Percentiles rank a stretch among this genome's conserved stretches.
Evolutionary conservation across 2,888 invertebrate species (phyloP).

Genomic region (Cynaeus angustus): DNA sequence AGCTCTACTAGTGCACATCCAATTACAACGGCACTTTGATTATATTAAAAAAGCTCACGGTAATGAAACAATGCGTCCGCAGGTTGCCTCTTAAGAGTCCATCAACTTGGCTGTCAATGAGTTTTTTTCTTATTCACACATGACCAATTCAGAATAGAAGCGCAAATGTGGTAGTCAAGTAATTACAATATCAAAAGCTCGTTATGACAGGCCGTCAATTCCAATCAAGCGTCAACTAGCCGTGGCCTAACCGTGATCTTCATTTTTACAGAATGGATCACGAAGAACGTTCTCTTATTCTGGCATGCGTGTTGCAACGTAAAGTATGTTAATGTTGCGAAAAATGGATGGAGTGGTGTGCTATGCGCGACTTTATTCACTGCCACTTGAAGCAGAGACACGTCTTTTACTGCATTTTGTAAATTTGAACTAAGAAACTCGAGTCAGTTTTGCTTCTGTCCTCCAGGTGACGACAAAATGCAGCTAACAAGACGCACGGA

Average conservation of each 20-base stretch:
- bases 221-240: constrained; percentile 58
- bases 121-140: constrained; percentile 53
- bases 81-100: constrained; percentile 46
- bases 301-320: constrained; percentile 59
- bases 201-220: constrained; percentile 62
- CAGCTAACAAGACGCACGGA: no score
- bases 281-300: constrained; percentile 57
- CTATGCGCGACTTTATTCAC: constrained; percentile 26
- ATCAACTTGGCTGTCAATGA: constrained; percentile 49
- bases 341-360: constrained; percentile 25
- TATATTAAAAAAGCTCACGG: constrained; percentile 46
- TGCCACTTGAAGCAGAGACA: background rate
- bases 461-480: no score
- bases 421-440: no score
- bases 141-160: constrained; percentile 50
- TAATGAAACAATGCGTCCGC: constrained; percentile 47
- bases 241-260: constrained; percentile 59
- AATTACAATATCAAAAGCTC: constrained; percentile 63
- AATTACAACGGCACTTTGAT: constrained; percentile 47
- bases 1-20: constrained; percentile 7
- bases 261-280: constrained; percentile 58
- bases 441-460: no score
- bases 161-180: constrained; percentile 58
- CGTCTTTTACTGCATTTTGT: no score
- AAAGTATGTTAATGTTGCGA: constrained; percentile 52